Conservation (phyloP, 2,888 invertebrate genomes). For the Polia nebulosa region DNA sequence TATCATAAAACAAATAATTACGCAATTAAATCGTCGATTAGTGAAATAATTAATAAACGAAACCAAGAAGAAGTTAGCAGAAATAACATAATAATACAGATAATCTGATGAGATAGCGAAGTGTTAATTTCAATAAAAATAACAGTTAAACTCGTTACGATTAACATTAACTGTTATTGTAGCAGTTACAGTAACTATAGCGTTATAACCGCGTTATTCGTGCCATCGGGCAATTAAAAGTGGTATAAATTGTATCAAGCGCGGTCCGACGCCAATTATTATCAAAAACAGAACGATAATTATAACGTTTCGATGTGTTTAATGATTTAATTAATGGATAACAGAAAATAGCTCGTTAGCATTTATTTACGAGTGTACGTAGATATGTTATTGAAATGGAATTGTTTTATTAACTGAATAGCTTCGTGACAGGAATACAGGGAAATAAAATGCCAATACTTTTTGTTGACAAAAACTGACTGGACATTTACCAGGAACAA, state of each 20-base stretch:
- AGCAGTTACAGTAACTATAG: constrained; percentile 58
- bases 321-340: constrained; percentile 77
- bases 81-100: constrained; percentile 43
- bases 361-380: constrained; percentile 54
- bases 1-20: no score
- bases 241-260: constrained; percentile 57
- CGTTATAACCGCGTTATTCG: constrained; percentile 50
- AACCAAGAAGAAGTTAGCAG: constrained; percentile 11
- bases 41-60: not conserved
- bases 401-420: constrained; percentile 14
- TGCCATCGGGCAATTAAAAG: constrained; percentile 61
- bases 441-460: not conserved
- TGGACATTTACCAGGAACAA: not conserved
- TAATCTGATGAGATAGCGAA: constrained; percentile 56
- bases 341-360: constrained; percentile 69
- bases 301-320: constrained; percentile 65
- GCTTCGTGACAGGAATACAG: not conserved
- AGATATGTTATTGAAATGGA: constrained; percentile 12
- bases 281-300: constrained; percentile 60
- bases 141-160: constrained; percentile 60
- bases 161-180: constrained; percentile 62
- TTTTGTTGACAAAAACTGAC: not conserved
- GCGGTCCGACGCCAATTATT: constrained; percentile 56
- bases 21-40: no score
- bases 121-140: constrained; percentile 67